A percentile compares a stretch with the other conserved stretches of the same genome.
Evolutionary conservation across 2,888 invertebrate species (phyloP).

Genomic region (Malachius bipustulatus): DNA sequence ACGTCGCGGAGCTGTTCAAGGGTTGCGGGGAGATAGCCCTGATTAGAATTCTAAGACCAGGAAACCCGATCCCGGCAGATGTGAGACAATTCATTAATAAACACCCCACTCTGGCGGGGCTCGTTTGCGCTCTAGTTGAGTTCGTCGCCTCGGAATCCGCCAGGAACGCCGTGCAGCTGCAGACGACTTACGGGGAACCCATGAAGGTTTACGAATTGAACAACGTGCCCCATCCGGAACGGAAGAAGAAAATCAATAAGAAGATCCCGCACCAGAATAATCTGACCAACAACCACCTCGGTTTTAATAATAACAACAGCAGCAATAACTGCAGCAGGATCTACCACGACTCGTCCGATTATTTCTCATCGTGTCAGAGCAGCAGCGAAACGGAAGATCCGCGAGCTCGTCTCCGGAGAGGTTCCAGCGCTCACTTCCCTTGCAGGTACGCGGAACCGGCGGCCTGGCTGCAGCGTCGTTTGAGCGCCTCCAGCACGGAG

Average conservation of each 20-base stretch:
- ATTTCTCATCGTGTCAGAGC: slow-evolving; percentile 40
- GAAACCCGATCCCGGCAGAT: slow-evolving; percentile 82
- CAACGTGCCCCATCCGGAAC: slow-evolving; percentile 54
- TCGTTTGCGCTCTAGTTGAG: slow-evolving; percentile 83
- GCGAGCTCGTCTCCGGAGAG: slow-evolving; percentile 34
- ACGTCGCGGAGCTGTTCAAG: slow-evolving; percentile 82
- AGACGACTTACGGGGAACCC: slow-evolving; percentile 43
- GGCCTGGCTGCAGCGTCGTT: slow-evolving; percentile 51
- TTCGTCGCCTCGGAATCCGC: slow-evolving; percentile 82
- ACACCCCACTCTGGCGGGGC: slow-evolving; percentile 75
- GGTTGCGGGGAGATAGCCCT: slow-evolving; percentile 82
- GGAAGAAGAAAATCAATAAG: slow-evolving; percentile 58
- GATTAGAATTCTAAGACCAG: slow-evolving; percentile 76
- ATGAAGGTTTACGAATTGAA: slow-evolving; percentile 69
- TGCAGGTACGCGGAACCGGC: slow-evolving; percentile 46
- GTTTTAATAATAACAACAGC: slow-evolving; percentile 28
- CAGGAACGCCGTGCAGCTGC: slow-evolving; percentile 62
- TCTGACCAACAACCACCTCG: slow-evolving; percentile 43
- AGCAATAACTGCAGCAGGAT: slow-evolving; percentile 18
- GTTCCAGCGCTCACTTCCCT: slow-evolving; percentile 38
- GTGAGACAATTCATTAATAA: slow-evolving; percentile 83
- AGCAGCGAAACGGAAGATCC: slow-evolving; percentile 44
- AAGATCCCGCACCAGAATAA: slow-evolving; percentile 49
- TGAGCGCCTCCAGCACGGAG: slow-evolving; percentile 51
- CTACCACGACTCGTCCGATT: slow-evolving; percentile 27